Conservation (phyloP, 2,888 invertebrate species). For the Nymphalis urticae region DNA sequence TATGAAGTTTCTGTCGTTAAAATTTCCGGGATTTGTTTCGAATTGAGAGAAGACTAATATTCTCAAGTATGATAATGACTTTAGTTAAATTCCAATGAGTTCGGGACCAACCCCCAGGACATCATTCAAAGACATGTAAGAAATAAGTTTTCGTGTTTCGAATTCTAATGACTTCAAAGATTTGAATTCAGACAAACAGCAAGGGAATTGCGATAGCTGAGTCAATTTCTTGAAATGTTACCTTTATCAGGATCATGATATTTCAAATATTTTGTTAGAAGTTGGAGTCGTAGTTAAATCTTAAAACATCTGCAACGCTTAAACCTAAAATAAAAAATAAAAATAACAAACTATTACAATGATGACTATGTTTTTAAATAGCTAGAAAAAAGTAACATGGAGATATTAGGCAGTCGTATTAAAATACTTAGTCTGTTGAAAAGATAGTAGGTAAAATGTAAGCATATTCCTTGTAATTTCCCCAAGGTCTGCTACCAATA, state of each 20-base stretch:
- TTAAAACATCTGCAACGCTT: too few species aligned
- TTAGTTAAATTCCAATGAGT: conserved; percentile 29
- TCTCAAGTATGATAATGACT: conserved; percentile 24
- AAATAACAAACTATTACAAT: too few species aligned
- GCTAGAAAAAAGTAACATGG: too few species aligned
- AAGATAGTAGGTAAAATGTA: background rate
- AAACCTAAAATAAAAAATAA: too few species aligned
- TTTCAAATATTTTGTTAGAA: background rate
- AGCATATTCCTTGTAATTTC: conserved; percentile 1
- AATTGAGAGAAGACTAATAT: conserved; percentile 20
- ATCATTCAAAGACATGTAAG: conserved; percentile 19
- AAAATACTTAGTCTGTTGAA: background rate
- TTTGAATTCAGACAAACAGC: conserved; percentile 1
- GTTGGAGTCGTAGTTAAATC: too few species aligned
- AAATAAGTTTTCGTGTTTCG: conserved; percentile 25
- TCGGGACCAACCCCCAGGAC: conserved; percentile 14
- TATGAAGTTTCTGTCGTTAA: conserved; percentile 29
- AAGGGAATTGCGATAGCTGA: background rate
- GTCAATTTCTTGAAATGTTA: conserved; percentile 2
- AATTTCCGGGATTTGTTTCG: conserved; percentile 18
- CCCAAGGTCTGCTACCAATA: conserved; percentile 5
- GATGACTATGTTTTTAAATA: too few species aligned
- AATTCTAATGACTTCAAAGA: conserved; percentile 15
- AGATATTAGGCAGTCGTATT: too few species aligned
- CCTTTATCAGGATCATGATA: background rate